Conservation (phyloP, 2,113 vertebrate species). For the Oncorhynchus nerka region DNA sequence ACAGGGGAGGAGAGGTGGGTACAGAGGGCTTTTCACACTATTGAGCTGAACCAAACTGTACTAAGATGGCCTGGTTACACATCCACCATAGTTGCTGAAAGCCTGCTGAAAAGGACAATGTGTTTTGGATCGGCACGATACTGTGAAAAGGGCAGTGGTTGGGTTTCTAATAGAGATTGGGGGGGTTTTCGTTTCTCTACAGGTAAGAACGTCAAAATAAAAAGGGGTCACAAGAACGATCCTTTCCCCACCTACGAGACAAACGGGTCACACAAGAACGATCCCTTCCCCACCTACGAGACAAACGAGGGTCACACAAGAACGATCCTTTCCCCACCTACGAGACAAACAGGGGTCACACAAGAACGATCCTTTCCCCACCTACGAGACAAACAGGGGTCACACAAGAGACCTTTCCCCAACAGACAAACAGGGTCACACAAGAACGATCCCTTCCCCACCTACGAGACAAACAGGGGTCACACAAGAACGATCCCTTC, state of each 20-base stretch:
- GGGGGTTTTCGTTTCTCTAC: conserved; percentile 30
- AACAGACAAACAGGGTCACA: conserved; percentile 65
- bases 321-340: conserved; percentile 71
- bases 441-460: conserved; percentile 67
- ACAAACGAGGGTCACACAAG: conserved; percentile 61
- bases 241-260: conserved; percentile 72
- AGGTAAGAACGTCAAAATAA: conserved; percentile 38
- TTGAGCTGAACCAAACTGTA: too few relatives aligned
- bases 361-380: conserved; percentile 67
- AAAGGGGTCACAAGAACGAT: conserved; percentile 62
- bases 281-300: conserved; percentile 70
- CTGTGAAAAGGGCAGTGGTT: neutral
- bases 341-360: conserved; percentile 63
- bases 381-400: conserved; percentile 65
- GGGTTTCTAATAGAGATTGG: conserved; percentile 30
- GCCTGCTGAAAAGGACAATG: too few relatives aligned
- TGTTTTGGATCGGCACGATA: too few relatives aligned
- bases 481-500: conserved; percentile 65
- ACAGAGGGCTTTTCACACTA: neutral
- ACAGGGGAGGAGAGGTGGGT: conserved; percentile 43
- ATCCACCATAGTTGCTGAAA: too few relatives aligned
- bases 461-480: conserved; percentile 66
- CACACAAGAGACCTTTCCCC: conserved; percentile 68
- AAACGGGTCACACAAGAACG: conserved; percentile 61
- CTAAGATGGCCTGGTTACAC: too few relatives aligned